Base-by-base conservation (phyloP, 1,140 invertebrate genomes). In the Venturia canescens region DNA sequence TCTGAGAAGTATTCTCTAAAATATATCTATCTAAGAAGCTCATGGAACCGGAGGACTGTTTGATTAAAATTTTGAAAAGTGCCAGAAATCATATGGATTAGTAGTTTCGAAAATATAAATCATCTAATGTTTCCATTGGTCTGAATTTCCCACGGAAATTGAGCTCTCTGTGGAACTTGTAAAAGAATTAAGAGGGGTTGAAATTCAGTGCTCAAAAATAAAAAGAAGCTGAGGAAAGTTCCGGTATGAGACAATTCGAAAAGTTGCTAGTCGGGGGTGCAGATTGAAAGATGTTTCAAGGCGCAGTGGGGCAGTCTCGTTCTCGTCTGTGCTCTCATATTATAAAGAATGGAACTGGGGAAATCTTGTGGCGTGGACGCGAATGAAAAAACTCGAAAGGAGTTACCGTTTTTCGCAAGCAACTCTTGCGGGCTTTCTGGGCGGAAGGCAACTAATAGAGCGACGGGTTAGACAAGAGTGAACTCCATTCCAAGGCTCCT, bases 331-430 rank as follows among this genome's bases (percentile, higher is more conserved):
- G 3, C 23, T 26, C 60, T 63, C 27, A 63, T 63, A 63, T 23
- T 63, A 63, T 63, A 27, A 23, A 27, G 9, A 63, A 63, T 21
- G 11, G 7, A 63, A 27, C 21, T 26, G 60, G 60, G 60, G 60
- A 27, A 63, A 23, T n/a, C 21, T 63, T 63, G 60, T 63, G 21
- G n/a, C n/a, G 21, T 15, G 26, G 60, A 63, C 26, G 66, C 9
- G 88, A 86, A 88, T 88, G 86, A 87, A 89, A 88, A 89, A 88
- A 88, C 85, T 88, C 85, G 31, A 83, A 86, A 82, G 82, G 85
- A 86, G 84, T 79, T 60, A 67, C 57, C 31, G 57, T 77, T 77
- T 77, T 77, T 60, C 60, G 57, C 75, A 15, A 18, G 27, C 29
- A n/a, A 74, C 50, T 60, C 72, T 69, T 69, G n/a, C 18, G 66